Conservation (phyloP, 2,797 vertebrate species). For the Trichosurus vulpecula region DNA sequence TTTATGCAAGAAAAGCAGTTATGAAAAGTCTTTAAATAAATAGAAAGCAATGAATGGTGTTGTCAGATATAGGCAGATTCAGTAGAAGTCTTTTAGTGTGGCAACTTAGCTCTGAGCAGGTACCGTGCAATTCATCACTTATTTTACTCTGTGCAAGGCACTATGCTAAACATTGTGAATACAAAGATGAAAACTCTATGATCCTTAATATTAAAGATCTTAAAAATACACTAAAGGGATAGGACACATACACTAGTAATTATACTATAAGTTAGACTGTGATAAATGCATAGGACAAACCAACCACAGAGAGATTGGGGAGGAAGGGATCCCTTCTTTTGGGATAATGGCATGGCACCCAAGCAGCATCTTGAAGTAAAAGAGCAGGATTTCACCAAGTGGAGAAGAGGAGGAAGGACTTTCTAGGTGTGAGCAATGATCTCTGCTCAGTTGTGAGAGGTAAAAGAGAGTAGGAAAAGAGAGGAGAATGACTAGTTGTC, state of each 20-base stretch:
- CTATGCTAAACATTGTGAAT: background rate
- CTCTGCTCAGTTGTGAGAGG: background rate
- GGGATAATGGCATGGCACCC: background rate
- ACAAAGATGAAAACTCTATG: background rate
- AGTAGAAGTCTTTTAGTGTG: slow-evolving; percentile 34
- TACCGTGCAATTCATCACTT: background rate
- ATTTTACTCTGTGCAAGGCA: background rate
- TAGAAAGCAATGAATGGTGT: background rate
- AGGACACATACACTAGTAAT: background rate
- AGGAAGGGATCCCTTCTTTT: background rate
- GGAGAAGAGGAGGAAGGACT: background rate
- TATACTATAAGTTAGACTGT: background rate
- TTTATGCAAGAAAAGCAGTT: background rate
- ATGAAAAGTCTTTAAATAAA: background rate
- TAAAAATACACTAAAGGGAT: background rate
- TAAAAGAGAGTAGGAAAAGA: background rate
- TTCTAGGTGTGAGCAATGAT: background rate
- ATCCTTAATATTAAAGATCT: background rate
- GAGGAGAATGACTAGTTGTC: background rate
- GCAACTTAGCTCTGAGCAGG: slow-evolving; percentile 1
- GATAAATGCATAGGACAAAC: background rate
- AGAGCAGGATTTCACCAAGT: background rate
- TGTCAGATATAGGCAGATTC: background rate
- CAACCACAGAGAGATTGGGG: background rate
- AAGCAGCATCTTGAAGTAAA: background rate